A percentile compares a stretch with the other conserved stretches of the same genome.
These are phyloP conservation scores for Drosophila tsacasi DNA, from an alignment of 1,140 invertebrate species.

Conservation along the genomic window DNA sequence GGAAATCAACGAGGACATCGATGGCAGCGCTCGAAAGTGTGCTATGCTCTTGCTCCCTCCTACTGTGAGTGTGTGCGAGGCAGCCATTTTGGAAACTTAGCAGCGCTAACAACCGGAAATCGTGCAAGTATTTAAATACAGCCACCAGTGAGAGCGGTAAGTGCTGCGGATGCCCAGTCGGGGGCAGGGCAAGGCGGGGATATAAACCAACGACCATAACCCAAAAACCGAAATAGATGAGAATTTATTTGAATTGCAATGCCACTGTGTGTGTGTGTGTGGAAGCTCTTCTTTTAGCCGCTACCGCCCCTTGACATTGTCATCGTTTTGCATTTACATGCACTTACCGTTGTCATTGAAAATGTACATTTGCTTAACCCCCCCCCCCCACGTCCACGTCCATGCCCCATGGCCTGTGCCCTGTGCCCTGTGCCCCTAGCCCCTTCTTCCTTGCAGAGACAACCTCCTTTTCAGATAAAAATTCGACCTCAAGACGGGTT, in stretches of 20 bases:
- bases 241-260: constrained; percentile 73
- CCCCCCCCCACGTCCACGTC: neutral
- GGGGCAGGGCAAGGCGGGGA: neutral
- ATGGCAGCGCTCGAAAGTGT: constrained; percentile 56
- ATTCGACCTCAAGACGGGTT: constrained; percentile 41
- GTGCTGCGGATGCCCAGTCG: constrained; percentile 47
- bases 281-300: neutral
- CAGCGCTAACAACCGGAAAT: constrained; percentile 79
- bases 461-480: constrained; percentile 26
- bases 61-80: constrained; percentile 28
- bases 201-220: constrained; percentile 39
- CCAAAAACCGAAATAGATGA: constrained; percentile 80
- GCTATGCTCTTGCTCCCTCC: constrained; percentile 40
- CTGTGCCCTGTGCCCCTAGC: neutral
- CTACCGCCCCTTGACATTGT: constrained; percentile 22
- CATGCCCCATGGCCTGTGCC: neutral
- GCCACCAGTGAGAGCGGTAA: constrained; percentile 63
- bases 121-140: constrained; percentile 81
- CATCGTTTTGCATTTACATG: constrained; percentile 75
- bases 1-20: constrained; percentile 27
- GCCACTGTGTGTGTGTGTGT: constrained; percentile 13
- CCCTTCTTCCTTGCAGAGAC: neutral
- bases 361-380: constrained; percentile 68
- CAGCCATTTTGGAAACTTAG: constrained; percentile 77
- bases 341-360: constrained; percentile 82